A percentile compares a stretch with the other conserved stretches of the same genome.
Evolutionary conservation across 2,797 vertebrate genomes (phyloP).

Genomic region (Pipistrellus pipistrellus): DNA sequence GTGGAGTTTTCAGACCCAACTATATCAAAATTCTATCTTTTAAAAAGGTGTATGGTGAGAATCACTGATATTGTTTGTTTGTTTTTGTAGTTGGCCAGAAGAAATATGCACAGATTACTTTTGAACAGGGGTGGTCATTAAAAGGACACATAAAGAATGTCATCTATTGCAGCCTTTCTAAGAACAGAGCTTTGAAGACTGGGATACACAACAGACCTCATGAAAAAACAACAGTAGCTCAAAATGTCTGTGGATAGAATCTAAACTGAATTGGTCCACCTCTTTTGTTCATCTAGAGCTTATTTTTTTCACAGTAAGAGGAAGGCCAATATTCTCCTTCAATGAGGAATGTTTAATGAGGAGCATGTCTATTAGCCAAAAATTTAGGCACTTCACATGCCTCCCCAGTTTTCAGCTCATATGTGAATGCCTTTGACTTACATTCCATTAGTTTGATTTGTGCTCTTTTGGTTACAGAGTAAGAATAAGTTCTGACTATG

Average conservation of each 20-base stretch:
- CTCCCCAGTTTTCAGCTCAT: neutral
- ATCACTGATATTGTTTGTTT: neutral
- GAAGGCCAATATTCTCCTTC: neutral
- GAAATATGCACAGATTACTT: neutral
- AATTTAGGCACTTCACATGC: neutral
- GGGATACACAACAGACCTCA: neutral
- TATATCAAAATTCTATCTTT: slow-evolving; percentile 31
- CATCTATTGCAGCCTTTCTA: neutral
- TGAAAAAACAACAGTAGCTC: neutral
- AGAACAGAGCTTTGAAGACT: neutral
- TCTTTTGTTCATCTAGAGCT: neutral
- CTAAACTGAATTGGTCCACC: neutral
- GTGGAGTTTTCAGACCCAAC: neutral
- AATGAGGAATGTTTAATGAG: neutral
- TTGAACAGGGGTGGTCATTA: neutral
- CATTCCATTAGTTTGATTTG: neutral
- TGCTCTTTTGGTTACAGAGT: neutral
- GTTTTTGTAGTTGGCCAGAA: neutral
- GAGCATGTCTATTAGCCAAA: neutral
- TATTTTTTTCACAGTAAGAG: slow-evolving; percentile 16
- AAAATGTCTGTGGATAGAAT: neutral
- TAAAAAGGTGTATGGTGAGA: neutral
- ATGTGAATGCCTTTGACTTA: neutral
- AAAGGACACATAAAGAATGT: neutral
- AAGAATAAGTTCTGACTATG: neutral